Evolutionary conservation across 2,888 invertebrate genomes (phyloP).

Genomic region (Cynaeus angustus): DNA sequence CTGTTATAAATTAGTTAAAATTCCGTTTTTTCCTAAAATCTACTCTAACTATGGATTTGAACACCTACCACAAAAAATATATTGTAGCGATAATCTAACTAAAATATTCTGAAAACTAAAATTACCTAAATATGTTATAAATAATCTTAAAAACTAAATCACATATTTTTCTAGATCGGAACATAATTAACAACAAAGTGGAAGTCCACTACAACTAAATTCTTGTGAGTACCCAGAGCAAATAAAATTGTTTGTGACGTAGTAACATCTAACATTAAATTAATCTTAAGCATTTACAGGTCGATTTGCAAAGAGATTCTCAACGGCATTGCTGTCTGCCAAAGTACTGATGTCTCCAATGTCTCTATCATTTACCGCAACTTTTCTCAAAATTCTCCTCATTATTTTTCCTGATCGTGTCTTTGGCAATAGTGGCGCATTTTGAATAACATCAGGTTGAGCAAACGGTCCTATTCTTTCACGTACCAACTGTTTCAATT

Average conservation of each 20-base stretch:
- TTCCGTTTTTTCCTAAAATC: too few relatives aligned
- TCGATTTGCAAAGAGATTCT: conserved; percentile 83
- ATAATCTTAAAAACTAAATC: too few relatives aligned
- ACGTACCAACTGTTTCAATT: conserved; percentile 87
- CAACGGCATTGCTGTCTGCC: conserved; percentile 93
- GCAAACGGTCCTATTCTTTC: conserved; percentile 97
- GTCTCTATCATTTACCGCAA: conserved; percentile 90
- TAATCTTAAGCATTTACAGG: conserved; percentile 68
- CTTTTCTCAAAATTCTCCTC: conserved; percentile 94
- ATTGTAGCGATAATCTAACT: too few relatives aligned
- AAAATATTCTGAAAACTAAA: too few relatives aligned
- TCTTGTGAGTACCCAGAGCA: too few relatives aligned
- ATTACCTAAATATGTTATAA: too few relatives aligned
- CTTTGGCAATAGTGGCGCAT: conserved; percentile 95
- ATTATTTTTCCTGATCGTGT: conserved; percentile 99
- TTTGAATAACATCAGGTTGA: conserved; percentile 94
- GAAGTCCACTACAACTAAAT: too few relatives aligned
- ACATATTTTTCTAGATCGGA: too few relatives aligned
- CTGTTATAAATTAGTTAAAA: too few relatives aligned
- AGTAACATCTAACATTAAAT: background rate
- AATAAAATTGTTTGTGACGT: background rate
- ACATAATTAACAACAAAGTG: too few relatives aligned
- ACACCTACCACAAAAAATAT: too few relatives aligned
- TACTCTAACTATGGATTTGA: too few relatives aligned
- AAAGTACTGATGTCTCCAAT: conserved; percentile 96